These are phyloP conservation scores for Pipistrellus pipistrellus DNA, from an alignment of 2,797 vertebrate genomes.

Conservation along the genomic window DNA sequence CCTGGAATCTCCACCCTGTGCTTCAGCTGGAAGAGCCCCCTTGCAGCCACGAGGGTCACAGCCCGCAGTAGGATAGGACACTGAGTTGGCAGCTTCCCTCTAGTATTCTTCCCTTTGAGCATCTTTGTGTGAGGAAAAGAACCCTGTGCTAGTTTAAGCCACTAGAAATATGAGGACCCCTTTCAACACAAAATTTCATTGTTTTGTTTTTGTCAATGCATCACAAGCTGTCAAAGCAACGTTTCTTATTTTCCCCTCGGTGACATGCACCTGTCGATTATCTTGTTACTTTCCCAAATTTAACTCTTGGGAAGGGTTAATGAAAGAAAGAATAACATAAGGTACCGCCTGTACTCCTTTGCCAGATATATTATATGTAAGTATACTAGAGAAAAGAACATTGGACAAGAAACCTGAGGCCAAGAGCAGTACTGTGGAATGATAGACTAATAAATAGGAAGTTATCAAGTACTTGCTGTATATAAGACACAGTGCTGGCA, in stretches of 20 bases:
- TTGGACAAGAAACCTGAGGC: neutral
- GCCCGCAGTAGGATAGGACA: neutral
- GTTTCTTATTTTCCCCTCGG: neutral
- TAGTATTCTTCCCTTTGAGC: neutral
- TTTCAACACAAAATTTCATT: neutral
- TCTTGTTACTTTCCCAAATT: neutral
- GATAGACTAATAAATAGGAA: neutral
- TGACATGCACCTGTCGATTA: neutral
- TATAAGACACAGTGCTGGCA: neutral
- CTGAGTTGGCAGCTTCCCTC: too few relatives aligned
- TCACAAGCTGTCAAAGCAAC: neutral
- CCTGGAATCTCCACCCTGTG: neutral
- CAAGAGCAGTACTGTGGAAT: neutral
- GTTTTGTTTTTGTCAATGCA: neutral
- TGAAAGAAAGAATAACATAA: slow-evolving; percentile 1
- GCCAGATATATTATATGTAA: neutral
- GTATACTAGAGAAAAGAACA: neutral
- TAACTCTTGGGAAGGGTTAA: neutral
- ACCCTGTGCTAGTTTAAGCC: neutral
- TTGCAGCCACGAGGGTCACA: neutral
- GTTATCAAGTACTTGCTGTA: neutral
- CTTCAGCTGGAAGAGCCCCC: too few relatives aligned
- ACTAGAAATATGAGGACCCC: neutral
- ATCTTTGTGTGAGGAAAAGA: neutral
- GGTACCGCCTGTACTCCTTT: neutral